These are phyloP conservation scores for Dryobota labecula DNA, from an alignment of 2,888 invertebrate species.

Conservation along the genomic window DNA sequence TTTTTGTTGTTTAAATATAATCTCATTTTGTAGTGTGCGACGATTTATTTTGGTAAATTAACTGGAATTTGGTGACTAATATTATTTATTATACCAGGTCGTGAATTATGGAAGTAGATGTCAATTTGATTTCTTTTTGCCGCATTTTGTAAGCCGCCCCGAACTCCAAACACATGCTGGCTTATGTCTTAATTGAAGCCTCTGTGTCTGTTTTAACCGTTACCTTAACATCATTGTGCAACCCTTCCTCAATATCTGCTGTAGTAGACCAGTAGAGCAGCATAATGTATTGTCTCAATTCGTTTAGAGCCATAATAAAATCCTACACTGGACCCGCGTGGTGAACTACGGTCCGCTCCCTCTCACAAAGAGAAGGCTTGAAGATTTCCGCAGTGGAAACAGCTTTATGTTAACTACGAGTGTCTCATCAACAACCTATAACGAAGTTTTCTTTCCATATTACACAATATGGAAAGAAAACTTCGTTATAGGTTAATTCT, in stretches of 20 bases:
- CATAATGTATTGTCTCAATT: neutral
- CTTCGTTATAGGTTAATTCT: neutral
- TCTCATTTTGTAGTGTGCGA: neutral
- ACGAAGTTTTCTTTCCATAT: too few relatives aligned
- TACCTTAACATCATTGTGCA: neutral
- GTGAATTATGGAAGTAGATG: neutral
- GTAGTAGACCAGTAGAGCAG: neutral
- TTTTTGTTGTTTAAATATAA: constrained; percentile 18
- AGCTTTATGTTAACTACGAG: neutral
- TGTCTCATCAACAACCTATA: too few relatives aligned
- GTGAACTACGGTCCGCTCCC: neutral
- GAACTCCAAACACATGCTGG: neutral
- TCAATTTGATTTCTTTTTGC: neutral
- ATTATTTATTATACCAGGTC: neutral
- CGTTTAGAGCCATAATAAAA: neutral
- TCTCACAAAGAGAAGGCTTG: neutral
- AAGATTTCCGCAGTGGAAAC: neutral
- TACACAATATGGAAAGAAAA: neutral
- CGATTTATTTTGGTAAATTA: neutral
- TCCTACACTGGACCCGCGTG: neutral
- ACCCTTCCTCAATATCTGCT: neutral
- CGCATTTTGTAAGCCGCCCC: neutral
- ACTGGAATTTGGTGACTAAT: neutral
- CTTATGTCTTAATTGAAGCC: neutral
- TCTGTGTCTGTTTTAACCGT: neutral